phyloP scores from a whole-genome alignment of 2,113 vertebrate genomes.

The Cryptoleucopteryx plumbea region DNA sequence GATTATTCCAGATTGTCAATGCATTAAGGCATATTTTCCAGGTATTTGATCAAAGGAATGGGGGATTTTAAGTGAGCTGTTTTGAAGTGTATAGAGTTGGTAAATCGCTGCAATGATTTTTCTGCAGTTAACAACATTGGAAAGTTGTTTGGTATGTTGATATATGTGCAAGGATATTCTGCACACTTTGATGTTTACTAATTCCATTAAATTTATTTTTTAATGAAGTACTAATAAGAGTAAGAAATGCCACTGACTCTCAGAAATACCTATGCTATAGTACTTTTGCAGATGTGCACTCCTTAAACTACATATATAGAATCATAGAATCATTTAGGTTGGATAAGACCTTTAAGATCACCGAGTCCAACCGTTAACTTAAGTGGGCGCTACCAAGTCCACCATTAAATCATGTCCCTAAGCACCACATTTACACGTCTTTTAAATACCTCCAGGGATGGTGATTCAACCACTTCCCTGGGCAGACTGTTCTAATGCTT shows the following conservation, averaged over 20 bases:
- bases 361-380: background rate
- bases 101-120: constrained; percentile 39
- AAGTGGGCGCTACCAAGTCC: background rate
- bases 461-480: background rate
- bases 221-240: constrained; percentile 47
- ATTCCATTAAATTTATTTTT: constrained; percentile 15
- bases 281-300: background rate
- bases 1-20: constrained; percentile 44
- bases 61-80: constrained; percentile 33
- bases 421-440: background rate
- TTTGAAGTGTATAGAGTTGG: constrained; percentile 38
- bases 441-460: background rate
- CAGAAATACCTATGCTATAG: background rate
- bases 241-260: background rate
- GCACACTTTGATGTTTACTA: constrained; percentile 52
- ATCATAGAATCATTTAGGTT: background rate
- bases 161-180: constrained; percentile 40
- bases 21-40: constrained; percentile 50
- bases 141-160: constrained; percentile 25
- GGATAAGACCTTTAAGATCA: background rate
- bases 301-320: background rate
- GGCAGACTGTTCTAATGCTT: background rate
- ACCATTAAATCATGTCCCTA: background rate
- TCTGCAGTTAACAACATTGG: background rate
- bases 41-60: constrained; percentile 60